Evolutionary conservation across 2,797 vertebrate genomes (phyloP), one percentile per base, ranked within the genome.

Genomic region (Gymnodraco acuticeps): DNA sequence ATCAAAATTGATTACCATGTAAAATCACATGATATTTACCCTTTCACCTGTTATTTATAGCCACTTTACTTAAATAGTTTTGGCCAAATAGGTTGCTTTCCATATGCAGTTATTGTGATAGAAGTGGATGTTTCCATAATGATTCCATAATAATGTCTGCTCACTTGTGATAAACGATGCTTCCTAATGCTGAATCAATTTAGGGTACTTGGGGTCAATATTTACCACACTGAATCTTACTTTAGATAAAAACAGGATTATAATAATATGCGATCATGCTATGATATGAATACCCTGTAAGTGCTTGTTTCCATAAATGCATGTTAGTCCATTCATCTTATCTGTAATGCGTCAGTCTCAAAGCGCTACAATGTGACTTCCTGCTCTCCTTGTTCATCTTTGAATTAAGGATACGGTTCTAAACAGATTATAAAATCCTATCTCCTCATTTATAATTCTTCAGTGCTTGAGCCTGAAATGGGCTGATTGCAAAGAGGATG

Each of bases 301-400:
- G 90, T 91, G 87, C 83, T 89, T 84, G 77, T 93, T 92, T 92
- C 92, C 89, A 91, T 92, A 93, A 94, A 91, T 89, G 64, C 80
- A 88, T 84, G 84, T 73, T 85, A 86, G 85, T 83, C 84, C 85
- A 91, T 93, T 83, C 27, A 85, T 93, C 91, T 91, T 91, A 42
- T 81, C 70, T 82, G 23, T 85, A 79, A 82, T 84, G 73, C 20
- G 27, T 79, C 58, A 70, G 15, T 63, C 64, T 73, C 63, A 38
- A 72, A 83, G 41, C 41, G 27, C 70, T 60, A 13, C 65, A 23
- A 74, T 73, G 45, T 75, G 76, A 85, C 81, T 87, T 82, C 52
- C 64, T 67, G 12, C 72, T 85, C 64, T 66, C 69, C 52, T 48
- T 75, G 75, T 80, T 86, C 65, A 78, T 78, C 65, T 87, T 81